Percentiles rank a stretch among this genome's conserved stretches.
phyloP scores from a whole-genome alignment of 1,140 invertebrate species.

The Leptestheria dahalacensis region DNA sequence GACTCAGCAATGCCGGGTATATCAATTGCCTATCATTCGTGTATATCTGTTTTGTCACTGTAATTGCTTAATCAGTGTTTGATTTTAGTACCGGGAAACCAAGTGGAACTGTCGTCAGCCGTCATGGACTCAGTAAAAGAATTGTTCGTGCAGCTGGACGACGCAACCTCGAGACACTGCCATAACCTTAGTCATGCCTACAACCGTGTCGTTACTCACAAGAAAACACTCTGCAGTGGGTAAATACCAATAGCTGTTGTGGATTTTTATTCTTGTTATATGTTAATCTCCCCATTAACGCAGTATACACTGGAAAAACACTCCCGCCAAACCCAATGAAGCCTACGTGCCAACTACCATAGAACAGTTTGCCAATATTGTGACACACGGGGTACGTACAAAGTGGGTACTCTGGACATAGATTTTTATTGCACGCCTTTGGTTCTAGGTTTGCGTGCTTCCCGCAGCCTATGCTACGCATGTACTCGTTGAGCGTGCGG shows the following conservation, averaged over 20 bases:
- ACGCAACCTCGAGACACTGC: neutral
- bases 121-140: neutral
- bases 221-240: neutral
- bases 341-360: conserved; percentile 58
- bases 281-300: conserved; percentile 25
- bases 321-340: conserved; percentile 39
- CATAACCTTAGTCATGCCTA: neutral
- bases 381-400: conserved; percentile 59
- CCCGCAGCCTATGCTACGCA: conserved; percentile 59
- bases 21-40: neutral
- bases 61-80: neutral
- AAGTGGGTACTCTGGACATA: conserved; percentile 1
- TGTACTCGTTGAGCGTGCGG: conserved; percentile 54
- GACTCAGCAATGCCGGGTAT: neutral
- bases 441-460: conserved; percentile 51
- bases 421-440: neutral
- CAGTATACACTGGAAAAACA: conserved; percentile 56
- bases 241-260: neutral
- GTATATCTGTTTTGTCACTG: neutral
- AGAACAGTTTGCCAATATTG: conserved; percentile 79
- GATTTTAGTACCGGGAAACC: neutral
- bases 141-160: neutral
- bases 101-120: neutral
- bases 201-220: neutral
- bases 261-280: neutral